Percentiles rank a stretch among this genome's conserved stretches.
These are phyloP conservation scores for Labeo catla DNA, from an alignment of 2,113 vertebrate species.

Conservation along the genomic window DNA sequence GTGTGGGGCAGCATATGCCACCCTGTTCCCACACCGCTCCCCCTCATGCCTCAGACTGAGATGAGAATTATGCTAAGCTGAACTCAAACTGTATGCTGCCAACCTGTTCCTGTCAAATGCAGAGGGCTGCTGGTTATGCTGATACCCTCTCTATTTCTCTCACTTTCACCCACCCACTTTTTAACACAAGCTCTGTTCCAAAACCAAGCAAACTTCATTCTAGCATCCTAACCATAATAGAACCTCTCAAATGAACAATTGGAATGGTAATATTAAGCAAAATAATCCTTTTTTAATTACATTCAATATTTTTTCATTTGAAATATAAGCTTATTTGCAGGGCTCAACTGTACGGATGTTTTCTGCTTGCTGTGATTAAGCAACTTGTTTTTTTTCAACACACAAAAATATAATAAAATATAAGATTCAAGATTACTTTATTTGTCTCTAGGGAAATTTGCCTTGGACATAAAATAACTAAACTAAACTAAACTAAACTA, in stretches of 20 bases:
- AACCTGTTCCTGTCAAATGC: neutral
- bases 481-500: too few species aligned
- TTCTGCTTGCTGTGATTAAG: neutral
- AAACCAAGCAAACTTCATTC: neutral
- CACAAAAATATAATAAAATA: too few species aligned
- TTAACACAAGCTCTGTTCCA: neutral
- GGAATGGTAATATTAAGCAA: neutral
- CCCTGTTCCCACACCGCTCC: neutral
- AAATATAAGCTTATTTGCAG: neutral
- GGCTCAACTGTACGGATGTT: neutral
- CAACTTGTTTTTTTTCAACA: neutral
- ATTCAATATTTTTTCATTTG: neutral
- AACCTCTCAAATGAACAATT: neutral
- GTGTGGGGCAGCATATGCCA: constrained; percentile 45
- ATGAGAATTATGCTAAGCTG: constrained; percentile 18
- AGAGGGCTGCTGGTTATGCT: neutral
- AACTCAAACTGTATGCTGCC: constrained; percentile 23
- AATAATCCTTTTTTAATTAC: neutral
- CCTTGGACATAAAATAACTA: too few species aligned
- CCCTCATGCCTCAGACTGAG: constrained; percentile 8
- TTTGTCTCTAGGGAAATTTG: too few species aligned
- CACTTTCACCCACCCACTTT: neutral
- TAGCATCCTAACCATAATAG: neutral
- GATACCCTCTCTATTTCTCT: neutral
- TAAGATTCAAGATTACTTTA: too few species aligned